Conservation (phyloP, 2,888 invertebrate genomes). For the Diarsia dahlii region DNA sequence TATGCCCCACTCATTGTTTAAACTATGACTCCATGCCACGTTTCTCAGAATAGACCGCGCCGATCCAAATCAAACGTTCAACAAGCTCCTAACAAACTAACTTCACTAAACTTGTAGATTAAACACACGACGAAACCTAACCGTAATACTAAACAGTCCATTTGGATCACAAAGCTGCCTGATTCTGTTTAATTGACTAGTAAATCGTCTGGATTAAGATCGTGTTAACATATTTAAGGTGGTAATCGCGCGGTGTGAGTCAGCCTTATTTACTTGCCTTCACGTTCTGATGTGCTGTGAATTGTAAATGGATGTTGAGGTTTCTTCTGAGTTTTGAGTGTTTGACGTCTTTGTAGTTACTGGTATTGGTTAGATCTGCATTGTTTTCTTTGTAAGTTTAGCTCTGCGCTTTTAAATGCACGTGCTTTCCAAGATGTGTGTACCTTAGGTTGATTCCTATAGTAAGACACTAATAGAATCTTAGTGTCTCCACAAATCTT, state of each 20-base stretch:
- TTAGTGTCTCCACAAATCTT: too few species aligned
- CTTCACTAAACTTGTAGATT: conserved; percentile 86
- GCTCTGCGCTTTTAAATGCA: not conserved
- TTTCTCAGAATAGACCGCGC: conserved; percentile 85
- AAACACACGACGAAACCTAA: conserved; percentile 72
- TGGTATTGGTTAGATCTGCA: not conserved
- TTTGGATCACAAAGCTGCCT: conserved; percentile 77
- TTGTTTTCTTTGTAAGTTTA: not conserved
- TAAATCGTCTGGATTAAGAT: conserved; percentile 66
- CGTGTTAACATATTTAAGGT: conserved; percentile 61
- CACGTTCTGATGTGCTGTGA: conserved; percentile 39
- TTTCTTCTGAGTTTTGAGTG: conserved; percentile 17
- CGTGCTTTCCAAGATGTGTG: not conserved
- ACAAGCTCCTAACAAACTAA: conserved; percentile 74
- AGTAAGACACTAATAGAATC: too few species aligned
- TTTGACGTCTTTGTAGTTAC: conserved; percentile 22
- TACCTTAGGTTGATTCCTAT: too few species aligned
- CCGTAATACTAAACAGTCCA: conserved; percentile 82
- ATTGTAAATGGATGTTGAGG: conserved; percentile 32
- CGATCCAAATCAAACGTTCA: conserved; percentile 89
- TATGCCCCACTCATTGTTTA: conserved; percentile 83
- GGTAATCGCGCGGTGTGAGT: conserved; percentile 48
- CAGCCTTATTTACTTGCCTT: conserved; percentile 53
- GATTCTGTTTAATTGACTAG: conserved; percentile 70
- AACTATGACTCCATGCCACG: conserved; percentile 86